Evolutionary conservation across 2,888 invertebrate species (phyloP), one percentile per base, ranked within the genome.

Genomic region (Amaurobius ferox): DNA sequence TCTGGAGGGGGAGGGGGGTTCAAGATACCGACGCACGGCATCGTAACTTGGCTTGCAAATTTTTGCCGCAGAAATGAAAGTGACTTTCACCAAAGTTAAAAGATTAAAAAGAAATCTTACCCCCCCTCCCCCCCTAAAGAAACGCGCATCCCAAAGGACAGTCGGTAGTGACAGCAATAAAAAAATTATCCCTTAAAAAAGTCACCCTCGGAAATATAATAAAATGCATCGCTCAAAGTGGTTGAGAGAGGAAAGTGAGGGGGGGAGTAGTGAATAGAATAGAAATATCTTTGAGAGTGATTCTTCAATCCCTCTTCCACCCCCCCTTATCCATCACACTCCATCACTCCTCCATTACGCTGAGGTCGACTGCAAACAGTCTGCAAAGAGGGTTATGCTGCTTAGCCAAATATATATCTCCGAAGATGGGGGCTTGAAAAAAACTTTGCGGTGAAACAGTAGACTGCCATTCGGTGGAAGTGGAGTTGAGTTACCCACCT

Each of bases 281-380:
- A 16, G n/a, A 44, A 44, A 44, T 16, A 16, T 44, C 44, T 44
- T 7, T 44, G 44, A 44, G 16, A 16, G 6, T 7, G 16, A 13
- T 13, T 16, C 44, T 7, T 16, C 16, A 2, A 13, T 16, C n/a
- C 44, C 44, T 16, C 44, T 2, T 16, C 11, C 2, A 16, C 16
- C 2, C 16, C 2, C 11, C 6, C 9, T 44, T 16, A 83, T 83
- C 83, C 28, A 71, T 83, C 83, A 44, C 35, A 76, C 40, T 83
- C 83, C 13, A 83, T 83, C 83, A 83, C 64, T 71, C 64, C 29
- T 76, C 83, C 76, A 83, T 83, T 83, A 83, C 70, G 32, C 48
- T 16, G n/a, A 35, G 70, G 68, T 40, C 61, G 40, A 70, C 61
- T 81, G 80, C 80, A 81, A 81, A 81, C 80, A 81, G 6, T 16